Evolutionary conservation across 2,113 vertebrate species (phyloP), one percentile per base, ranked within the genome.

Genomic region (Oreocharis arfaki): DNA sequence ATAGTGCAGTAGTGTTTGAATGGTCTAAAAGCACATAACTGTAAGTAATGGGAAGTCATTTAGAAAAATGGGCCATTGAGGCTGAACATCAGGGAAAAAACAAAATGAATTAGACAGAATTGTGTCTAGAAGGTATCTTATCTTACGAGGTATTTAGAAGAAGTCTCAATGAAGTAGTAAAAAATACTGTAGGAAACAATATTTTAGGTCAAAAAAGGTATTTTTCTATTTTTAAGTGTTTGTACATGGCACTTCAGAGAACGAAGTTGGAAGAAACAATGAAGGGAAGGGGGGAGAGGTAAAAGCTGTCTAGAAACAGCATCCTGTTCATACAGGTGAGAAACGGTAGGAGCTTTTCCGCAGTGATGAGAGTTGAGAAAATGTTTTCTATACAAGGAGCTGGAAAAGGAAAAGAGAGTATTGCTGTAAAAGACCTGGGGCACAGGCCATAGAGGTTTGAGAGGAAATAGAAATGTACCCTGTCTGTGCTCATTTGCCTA

Each of bases 1-100:
- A 73, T 6, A 74, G 39, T 10, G 10, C 10, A 59, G 22, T 7
- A 49, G 32, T 14, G 6, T 65, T 79, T n/a, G 59, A 69, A 77
- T 41, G 47, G 39, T 63, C 39, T 83, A 60, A 86, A 65, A 73
- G 47, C 30, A 55, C 41, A 37, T 47, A 90, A 90, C 65, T 61
- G 26, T 59, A 85, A 86, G 49, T 91, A 90, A 95, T 39, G 30
- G 52, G 28, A 93, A 90, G 53, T 35, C 49, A 84, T 88, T 81
- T 59, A 74, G 84, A 71, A 95, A 61, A 85, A 78, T 64, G 23
- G 20, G 15, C 52, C 56, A 75, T 28, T 86, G 50, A 84, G 32
- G 32, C 24, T 78, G 68, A 95, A 69, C 30, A 77, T n/a, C 35
- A 86, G 49, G 64, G 39, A 77, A 84, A 59, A 91, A 93, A 37